phyloP scores from a whole-genome alignment of 2,113 vertebrate species.

The Dromaius novaehollandiae region DNA sequence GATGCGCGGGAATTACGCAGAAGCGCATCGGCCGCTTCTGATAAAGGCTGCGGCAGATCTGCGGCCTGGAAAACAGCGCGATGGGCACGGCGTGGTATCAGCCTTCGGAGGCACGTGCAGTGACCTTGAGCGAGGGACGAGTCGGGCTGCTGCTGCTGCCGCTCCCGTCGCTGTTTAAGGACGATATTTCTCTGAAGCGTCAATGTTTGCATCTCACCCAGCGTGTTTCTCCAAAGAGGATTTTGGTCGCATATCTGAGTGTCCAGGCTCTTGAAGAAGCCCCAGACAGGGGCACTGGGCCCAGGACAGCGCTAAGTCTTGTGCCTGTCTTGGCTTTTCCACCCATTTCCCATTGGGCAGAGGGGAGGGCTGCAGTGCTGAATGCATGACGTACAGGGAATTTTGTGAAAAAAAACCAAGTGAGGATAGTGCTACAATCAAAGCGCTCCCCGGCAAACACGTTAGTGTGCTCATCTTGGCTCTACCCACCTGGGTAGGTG shows the following conservation, averaged over 20 bases:
- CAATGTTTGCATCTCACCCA: not conserved
- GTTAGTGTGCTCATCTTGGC: not conserved
- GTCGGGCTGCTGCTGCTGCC: not conserved
- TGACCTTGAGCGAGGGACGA: not conserved
- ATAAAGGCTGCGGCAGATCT: not conserved
- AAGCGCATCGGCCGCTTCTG: rapidly evolving
- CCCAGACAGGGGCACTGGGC: not conserved
- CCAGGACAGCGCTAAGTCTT: not conserved
- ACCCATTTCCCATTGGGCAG: not conserved
- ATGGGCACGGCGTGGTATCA: not conserved
- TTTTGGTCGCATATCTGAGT: not conserved
- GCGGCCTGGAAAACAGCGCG: not conserved
- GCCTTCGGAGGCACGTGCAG: not conserved
- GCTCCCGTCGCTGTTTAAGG: not conserved
- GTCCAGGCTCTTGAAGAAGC: not conserved
- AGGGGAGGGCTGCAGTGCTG: not conserved
- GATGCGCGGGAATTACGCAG: not conserved
- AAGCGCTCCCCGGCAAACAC: not conserved
- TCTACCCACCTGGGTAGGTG: not conserved
- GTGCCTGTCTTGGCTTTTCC: not conserved
- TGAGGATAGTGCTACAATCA: too few relatives aligned
- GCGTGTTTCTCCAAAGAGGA: not conserved
- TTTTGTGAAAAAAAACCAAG: not conserved
- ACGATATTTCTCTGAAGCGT: not conserved
- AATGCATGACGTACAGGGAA: not conserved